Evolutionary conservation across 2,797 vertebrate genomes (phyloP).

Genomic region (Diplodus sargus): DNA sequence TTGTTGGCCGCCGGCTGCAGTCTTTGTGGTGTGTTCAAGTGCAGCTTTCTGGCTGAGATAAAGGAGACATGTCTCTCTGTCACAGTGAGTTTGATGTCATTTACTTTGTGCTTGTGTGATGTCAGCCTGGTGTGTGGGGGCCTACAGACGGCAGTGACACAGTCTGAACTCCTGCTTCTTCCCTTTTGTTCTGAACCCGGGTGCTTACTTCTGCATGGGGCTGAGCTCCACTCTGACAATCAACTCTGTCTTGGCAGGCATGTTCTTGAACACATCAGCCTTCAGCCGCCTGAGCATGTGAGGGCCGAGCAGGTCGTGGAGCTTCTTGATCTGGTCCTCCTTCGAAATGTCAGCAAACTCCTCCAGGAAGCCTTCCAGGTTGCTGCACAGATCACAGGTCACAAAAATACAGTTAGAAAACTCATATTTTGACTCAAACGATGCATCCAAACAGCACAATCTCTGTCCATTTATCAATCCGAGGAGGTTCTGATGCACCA

Average conservation of each 20-base stretch:
- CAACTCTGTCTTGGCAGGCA: constrained; percentile 97
- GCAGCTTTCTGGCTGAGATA: too few relatives aligned
- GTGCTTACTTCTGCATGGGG: constrained; percentile 97
- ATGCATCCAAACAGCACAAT: neutral
- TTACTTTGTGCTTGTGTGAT: too few relatives aligned
- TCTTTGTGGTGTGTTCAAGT: too few relatives aligned
- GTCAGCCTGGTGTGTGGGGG: too few relatives aligned
- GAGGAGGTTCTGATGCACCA: neutral
- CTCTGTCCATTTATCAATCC: neutral
- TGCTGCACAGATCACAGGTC: constrained; percentile 80
- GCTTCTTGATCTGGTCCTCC: constrained; percentile 99
- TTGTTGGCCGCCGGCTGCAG: too few relatives aligned
- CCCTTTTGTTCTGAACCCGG: neutral
- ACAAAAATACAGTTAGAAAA: neutral
- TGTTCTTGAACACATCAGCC: constrained; percentile 98
- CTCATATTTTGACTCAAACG: neutral
- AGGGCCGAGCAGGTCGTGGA: constrained; percentile 95
- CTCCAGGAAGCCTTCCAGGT: constrained; percentile 97
- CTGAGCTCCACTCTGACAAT: constrained; percentile 98
- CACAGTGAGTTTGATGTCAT: too few relatives aligned
- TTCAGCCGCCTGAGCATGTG: constrained; percentile 98
- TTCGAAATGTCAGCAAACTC: constrained; percentile 99
- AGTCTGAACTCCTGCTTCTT: neutral
- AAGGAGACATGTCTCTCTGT: too few relatives aligned
- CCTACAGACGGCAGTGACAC: neutral